A percentile compares a stretch with the other conserved stretches of the same genome.
Conservation (phyloP, 2,888 invertebrate species). For the Drosophila gaucha region DNA sequence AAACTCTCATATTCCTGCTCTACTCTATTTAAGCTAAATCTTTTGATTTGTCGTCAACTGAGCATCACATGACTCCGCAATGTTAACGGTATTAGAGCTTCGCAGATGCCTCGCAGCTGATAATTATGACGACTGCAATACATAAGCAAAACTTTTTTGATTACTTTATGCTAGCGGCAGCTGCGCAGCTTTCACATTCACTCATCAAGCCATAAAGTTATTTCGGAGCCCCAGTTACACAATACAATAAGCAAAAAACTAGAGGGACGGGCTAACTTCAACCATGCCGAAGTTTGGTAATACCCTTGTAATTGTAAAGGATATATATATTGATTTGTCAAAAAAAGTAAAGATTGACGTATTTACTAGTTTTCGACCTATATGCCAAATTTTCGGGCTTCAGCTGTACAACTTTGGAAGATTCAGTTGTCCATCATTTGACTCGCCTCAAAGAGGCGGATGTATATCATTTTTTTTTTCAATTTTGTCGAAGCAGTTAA, state of each 20-base stretch:
- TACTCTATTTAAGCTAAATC: background rate
- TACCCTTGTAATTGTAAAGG: background rate
- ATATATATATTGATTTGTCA: no score
- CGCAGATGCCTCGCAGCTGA: conserved; percentile 15
- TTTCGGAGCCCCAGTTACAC: conserved; percentile 24
- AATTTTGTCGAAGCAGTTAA: no score
- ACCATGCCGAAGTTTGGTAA: no score
- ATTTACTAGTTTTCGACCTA: no score
- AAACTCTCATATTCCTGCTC: no score
- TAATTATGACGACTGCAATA: conserved; percentile 62
- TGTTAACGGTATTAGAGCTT: background rate
- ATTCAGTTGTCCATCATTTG: no score
- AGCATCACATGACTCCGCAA: background rate
- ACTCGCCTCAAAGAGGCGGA: no score
- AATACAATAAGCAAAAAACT: conserved; percentile 4
- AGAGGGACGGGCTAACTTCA: background rate
- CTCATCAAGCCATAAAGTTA: conserved; percentile 65
- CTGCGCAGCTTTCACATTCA: conserved; percentile 67
- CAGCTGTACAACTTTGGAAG: no score
- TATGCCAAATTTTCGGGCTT: no score
- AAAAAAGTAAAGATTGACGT: no score
- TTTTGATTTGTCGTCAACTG: background rate
- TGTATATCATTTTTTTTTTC: no score
- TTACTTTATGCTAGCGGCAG: conserved; percentile 81
- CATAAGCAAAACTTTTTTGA: conserved; percentile 81